Evolutionary conservation across 30 jellyfish, hydroid and myxozoan species (phyloP).

Genomic region (Nemopilema nomurai): DNA sequence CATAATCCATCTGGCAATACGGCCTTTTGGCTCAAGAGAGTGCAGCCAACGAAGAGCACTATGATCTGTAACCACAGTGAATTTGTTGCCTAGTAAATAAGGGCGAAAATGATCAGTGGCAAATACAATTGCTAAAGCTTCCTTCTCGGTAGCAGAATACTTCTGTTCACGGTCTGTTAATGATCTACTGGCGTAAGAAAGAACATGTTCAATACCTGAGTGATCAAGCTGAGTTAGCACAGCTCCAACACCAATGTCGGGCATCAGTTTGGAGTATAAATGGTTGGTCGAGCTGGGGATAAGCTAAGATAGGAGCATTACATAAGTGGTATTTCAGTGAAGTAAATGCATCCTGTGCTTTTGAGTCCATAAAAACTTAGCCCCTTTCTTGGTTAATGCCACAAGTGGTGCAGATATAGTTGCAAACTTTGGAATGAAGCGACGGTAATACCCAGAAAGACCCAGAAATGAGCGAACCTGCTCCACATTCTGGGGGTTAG

Average conservation of each 20-base stretch:
- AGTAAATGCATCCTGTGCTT: constrained; percentile 6
- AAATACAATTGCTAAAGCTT: constrained; percentile 11
- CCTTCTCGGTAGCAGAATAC: constrained; percentile 11
- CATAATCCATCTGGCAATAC: constrained; percentile 28
- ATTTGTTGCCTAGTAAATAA: constrained; percentile 10
- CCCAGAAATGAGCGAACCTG: constrained; percentile 62
- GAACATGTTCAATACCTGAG: too few relatives aligned
- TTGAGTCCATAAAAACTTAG: constrained; percentile 26
- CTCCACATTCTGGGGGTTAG: constrained; percentile 25
- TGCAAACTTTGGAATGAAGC: constrained; percentile 49
- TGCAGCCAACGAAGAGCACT: constrained; percentile 11
- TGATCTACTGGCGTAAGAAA: too few relatives aligned
- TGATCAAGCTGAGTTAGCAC: too few relatives aligned
- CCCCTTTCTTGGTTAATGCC: constrained; percentile 39
- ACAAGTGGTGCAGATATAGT: too few relatives aligned
- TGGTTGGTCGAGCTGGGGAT: constrained; percentile 36
- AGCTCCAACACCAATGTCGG: too few relatives aligned
- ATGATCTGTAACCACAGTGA: constrained; percentile 23
- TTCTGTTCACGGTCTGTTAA: constrained; percentile 31
- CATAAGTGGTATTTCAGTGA: constrained; percentile 21
- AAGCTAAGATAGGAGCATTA: constrained; percentile 45
- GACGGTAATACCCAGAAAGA: constrained; percentile 54
- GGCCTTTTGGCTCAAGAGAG: constrained; percentile 34
- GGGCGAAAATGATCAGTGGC: constrained; percentile 18
- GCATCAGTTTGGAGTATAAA: constrained; percentile 64